phyloP scores from a whole-genome alignment of 2,797 vertebrate genomes.

The Rhinatrema bivittatum region DNA sequence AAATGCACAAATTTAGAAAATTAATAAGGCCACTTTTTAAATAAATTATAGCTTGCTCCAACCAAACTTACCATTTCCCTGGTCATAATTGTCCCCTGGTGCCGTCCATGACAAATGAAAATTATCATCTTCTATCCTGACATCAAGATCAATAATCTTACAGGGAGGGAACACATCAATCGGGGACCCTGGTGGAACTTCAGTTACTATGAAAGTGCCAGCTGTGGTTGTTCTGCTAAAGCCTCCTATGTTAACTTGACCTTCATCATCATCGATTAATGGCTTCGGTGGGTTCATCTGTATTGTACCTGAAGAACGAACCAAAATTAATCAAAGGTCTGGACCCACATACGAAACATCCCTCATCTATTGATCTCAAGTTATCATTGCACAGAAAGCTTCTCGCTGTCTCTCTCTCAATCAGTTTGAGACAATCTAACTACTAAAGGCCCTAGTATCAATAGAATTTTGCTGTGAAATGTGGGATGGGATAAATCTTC shows the following conservation, averaged over 20 bases:
- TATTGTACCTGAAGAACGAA: slow-evolving; percentile 31
- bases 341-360: too few species aligned
- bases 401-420: too few species aligned
- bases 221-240: slow-evolving; percentile 36
- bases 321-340: background rate
- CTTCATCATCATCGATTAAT: background rate
- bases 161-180: slow-evolving; percentile 41
- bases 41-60: too few species aligned
- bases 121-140: slow-evolving; percentile 19
- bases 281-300: slow-evolving; percentile 41
- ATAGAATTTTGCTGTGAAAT: too few species aligned
- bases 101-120: slow-evolving; percentile 49
- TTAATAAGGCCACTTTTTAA: too few species aligned
- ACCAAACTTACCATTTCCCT: slow-evolving; percentile 41
- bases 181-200: slow-evolving; percentile 1
- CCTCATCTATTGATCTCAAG: too few species aligned
- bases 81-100: slow-evolving; percentile 46
- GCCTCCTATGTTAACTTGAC: slow-evolving; percentile 8
- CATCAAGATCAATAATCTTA: slow-evolving; percentile 47
- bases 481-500: too few species aligned
- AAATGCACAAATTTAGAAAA: too few species aligned
- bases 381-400: too few species aligned
- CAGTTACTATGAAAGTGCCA: slow-evolving; percentile 29
- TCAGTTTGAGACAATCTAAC: too few species aligned
- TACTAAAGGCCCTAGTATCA: too few species aligned